Conservation (phyloP, 2,797 vertebrate species). For the Babyrousa celebensis region DNA sequence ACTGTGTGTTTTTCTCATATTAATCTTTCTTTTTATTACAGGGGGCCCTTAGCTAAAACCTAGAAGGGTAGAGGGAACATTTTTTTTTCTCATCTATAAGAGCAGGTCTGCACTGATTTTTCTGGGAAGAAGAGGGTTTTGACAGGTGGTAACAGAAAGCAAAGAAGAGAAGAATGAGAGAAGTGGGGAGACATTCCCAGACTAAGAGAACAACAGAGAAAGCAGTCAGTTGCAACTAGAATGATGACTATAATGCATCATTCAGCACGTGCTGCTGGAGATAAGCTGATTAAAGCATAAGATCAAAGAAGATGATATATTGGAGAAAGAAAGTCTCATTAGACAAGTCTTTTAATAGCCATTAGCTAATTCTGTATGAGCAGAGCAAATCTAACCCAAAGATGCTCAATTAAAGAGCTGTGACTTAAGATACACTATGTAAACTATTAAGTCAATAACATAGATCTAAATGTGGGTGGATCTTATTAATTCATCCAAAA, state of each 20-base stretch:
- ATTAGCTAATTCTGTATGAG: neutral
- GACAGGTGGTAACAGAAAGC: neutral
- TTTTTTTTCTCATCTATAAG: neutral
- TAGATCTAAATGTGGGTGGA: neutral
- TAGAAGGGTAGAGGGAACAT: neutral
- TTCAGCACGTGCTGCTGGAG: neutral
- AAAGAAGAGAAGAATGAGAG: neutral
- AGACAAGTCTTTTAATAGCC: neutral
- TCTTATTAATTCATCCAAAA: slow-evolving; percentile 43
- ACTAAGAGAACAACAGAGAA: neutral
- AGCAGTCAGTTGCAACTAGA: neutral
- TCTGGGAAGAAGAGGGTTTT: neutral
- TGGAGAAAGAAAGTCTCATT: neutral
- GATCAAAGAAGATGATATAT: neutral
- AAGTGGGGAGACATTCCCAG: neutral
- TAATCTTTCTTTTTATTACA: neutral
- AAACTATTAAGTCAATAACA: neutral
- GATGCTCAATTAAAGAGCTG: neutral
- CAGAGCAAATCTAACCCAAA: neutral
- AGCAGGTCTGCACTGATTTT: neutral
- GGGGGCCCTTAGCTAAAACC: neutral
- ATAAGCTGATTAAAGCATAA: neutral
- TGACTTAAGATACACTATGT: neutral
- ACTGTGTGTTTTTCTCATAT: neutral
- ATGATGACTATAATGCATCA: too few species aligned